phyloP scores from a whole-genome alignment of 2,797 vertebrate species.

The Cuculus canorus region DNA sequence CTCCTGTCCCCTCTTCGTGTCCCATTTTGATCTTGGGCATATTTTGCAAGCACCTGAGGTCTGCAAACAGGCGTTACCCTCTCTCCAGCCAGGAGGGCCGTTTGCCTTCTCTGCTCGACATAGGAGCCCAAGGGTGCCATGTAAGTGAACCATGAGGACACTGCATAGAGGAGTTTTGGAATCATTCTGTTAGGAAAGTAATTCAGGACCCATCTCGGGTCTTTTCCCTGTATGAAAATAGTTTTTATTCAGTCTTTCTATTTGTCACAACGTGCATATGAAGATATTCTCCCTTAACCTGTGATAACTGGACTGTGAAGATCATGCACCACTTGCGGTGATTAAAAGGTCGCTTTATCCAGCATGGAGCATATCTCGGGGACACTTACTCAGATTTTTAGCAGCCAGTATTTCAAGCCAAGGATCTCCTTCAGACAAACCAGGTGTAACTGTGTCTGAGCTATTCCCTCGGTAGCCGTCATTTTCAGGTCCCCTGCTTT shows the following conservation, averaged over 20 bases:
- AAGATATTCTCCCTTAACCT: neutral
- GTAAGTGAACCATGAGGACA: neutral
- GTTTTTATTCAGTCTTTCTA: neutral
- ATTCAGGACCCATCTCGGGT: fast-evolving
- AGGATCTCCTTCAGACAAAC: neutral
- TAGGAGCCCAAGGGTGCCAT: fast-evolving
- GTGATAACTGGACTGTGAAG: neutral
- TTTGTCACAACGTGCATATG: neutral
- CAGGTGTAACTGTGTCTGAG: neutral
- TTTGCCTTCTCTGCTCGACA: fast-evolving
- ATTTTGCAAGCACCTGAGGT: neutral
- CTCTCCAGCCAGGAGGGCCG: neutral
- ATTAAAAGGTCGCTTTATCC: neutral
- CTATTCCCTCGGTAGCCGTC: neutral
- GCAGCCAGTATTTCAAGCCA: neutral
- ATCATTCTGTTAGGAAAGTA: neutral
- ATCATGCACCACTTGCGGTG: fast-evolving
- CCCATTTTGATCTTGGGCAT: neutral
- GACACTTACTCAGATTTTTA: neutral
- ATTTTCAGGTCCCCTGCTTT: neutral
- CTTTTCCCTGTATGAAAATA: neutral
- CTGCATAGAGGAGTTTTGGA: fast-evolving
- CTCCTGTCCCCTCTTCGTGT: neutral
- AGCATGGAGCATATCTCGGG: neutral
- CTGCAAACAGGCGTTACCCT: neutral